Evolutionary conservation across 2,888 invertebrate genomes (phyloP).

Genomic region (Boloria euphrosyne): DNA sequence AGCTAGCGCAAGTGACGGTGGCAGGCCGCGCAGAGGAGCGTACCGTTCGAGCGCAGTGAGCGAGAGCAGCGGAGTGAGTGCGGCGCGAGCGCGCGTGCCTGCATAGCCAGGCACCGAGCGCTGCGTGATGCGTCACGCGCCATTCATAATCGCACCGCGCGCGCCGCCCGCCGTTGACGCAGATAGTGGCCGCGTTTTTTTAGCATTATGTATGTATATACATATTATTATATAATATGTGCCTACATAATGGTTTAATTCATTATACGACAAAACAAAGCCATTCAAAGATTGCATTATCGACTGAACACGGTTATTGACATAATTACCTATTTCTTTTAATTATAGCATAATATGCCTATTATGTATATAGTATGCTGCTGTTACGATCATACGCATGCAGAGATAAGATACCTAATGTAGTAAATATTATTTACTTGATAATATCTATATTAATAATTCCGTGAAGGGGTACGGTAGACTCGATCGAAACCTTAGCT

Average conservation of each 20-base stretch:
- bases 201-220: neutral
- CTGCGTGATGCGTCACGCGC: constrained; percentile 44
- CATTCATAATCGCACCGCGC: constrained; percentile 40
- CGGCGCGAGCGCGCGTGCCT: constrained; percentile 39
- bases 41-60: constrained; percentile 51
- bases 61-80: constrained; percentile 48
- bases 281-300: too few relatives aligned
- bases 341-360: too few relatives aligned
- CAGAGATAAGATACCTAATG: too few relatives aligned
- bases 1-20: constrained; percentile 31
- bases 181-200: constrained; percentile 8
- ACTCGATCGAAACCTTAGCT: too few relatives aligned
- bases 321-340: too few relatives aligned
- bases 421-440: too few relatives aligned
- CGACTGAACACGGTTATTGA: too few relatives aligned
- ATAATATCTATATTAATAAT: too few relatives aligned
- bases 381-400: too few relatives aligned
- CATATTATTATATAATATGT: neutral
- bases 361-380: too few relatives aligned
- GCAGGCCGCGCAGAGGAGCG: constrained; percentile 40
- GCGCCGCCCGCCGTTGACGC: constrained; percentile 34
- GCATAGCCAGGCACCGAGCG: constrained; percentile 36
- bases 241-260: neutral
- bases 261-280: neutral
- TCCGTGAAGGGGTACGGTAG: too few relatives aligned